phyloP scores from a whole-genome alignment of 2,113 vertebrate genomes.

The Nanorana parkeri region DNA sequence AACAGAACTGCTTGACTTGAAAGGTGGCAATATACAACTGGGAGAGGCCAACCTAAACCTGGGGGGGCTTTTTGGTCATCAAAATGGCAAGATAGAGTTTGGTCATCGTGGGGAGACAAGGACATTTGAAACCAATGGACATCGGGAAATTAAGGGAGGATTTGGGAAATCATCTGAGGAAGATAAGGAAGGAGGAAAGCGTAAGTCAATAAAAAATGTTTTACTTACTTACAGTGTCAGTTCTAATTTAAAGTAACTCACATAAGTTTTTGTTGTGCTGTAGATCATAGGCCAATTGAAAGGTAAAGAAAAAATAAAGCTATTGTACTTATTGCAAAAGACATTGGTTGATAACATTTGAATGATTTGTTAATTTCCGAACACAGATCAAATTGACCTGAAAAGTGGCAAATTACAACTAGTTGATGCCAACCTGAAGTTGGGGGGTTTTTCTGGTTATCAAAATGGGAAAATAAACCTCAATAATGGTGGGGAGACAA shows the following conservation, averaged over 20 bases:
- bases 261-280: too few species aligned
- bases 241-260: too few species aligned
- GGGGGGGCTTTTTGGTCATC: background rate
- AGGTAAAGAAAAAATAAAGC: too few species aligned
- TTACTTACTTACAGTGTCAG: too few species aligned
- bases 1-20: too few species aligned
- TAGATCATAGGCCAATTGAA: too few species aligned
- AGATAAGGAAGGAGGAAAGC: background rate
- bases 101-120: background rate
- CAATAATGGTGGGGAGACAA: too few species aligned
- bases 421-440: background rate
- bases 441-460: background rate
- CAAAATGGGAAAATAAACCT: background rate
- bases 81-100: background rate
- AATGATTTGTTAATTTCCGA: too few species aligned
- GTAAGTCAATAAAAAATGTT: background rate
- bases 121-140: background rate
- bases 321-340: too few species aligned
- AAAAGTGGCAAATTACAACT: background rate
- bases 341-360: too few species aligned
- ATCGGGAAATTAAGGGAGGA: conserved; percentile 1
- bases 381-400: background rate
- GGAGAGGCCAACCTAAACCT: background rate
- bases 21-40: background rate
- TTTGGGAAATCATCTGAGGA: background rate